Conservation (phyloP, 1,140 invertebrate genomes). For the Eupristina koningsbergeri region DNA sequence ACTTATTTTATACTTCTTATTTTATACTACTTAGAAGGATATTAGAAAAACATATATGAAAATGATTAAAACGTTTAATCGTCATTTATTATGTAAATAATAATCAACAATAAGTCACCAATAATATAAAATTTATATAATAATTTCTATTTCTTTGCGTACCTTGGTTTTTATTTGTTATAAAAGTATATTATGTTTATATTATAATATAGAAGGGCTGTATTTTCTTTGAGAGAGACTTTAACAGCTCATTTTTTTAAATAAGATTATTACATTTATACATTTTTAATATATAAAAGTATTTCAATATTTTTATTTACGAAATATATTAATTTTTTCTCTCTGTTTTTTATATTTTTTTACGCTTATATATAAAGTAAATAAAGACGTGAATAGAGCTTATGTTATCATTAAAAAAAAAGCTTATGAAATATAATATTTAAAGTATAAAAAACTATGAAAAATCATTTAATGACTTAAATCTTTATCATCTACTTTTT, state of each 20-base stretch:
- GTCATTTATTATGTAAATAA: slow-evolving; percentile 49
- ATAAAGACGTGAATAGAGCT: slow-evolving; percentile 16
- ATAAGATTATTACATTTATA: slow-evolving; percentile 43
- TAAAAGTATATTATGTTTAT: slow-evolving; percentile 30
- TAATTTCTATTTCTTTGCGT: slow-evolving; percentile 1
- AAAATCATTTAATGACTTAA: slow-evolving; percentile 11
- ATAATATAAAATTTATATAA: slow-evolving; percentile 26
- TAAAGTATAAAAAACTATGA: neutral
- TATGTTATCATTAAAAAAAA: slow-evolving; percentile 8
- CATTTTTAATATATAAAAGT: slow-evolving; percentile 37
- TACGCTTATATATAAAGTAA: slow-evolving; percentile 21
- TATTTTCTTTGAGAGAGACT: neutral
- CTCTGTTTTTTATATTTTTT: slow-evolving; percentile 35
- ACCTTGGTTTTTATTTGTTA: slow-evolving; percentile 29
- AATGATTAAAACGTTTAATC: slow-evolving; percentile 37
- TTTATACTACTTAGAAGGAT: neutral
- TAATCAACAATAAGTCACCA: slow-evolving; percentile 47
- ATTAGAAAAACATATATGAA: neutral
- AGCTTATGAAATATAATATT: slow-evolving; percentile 5
- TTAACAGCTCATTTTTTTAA: slow-evolving; percentile 31
- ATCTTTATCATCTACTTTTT: neutral
- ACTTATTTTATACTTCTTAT: neutral
- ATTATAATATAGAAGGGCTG: slow-evolving; percentile 11
- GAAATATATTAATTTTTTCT: slow-evolving; percentile 51
- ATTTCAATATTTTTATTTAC: slow-evolving; percentile 12